A percentile compares a stretch with the other conserved stretches of the same genome.
Conservation (phyloP, 2,797 vertebrate species). For the Nothura maculosa region DNA sequence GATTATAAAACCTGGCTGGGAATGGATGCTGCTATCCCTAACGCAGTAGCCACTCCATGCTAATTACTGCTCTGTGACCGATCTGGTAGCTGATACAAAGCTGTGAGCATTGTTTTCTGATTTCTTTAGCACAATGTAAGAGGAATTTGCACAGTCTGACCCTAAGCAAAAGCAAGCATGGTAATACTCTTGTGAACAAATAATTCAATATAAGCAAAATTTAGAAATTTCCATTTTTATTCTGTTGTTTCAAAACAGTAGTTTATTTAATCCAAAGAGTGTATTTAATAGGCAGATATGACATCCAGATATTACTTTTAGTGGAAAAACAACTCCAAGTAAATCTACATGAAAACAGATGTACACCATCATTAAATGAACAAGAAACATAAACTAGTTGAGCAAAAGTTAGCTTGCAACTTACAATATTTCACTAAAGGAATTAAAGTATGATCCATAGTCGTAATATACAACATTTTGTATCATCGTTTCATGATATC, state of each 20-base stretch:
- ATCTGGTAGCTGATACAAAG: not conserved
- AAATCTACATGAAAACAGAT: not conserved
- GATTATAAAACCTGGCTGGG: not conserved
- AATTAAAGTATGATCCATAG: not conserved
- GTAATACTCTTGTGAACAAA: slow-evolving; percentile 7
- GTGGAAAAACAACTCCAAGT: not conserved
- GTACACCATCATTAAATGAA: not conserved
- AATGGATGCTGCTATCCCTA: not conserved
- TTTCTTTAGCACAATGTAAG: not conserved
- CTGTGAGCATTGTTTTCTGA: not conserved
- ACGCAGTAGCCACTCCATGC: not conserved
- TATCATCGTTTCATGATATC: not conserved
- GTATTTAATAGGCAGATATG: not conserved
- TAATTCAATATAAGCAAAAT: slow-evolving; percentile 27
- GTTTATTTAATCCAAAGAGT: slow-evolving; percentile 33
- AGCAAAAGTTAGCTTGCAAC: not conserved
- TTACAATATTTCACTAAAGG: not conserved
- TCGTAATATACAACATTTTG: not conserved
- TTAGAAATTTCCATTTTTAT: not conserved
- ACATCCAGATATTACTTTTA: slow-evolving; percentile 10
- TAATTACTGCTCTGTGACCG: not conserved
- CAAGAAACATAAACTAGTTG: not conserved
- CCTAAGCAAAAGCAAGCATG: not conserved
- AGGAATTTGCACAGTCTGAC: not conserved
- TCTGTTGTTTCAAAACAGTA: not conserved